Conservation (phyloP, 2,888 invertebrate species). For the Andrena minutula region DNA sequence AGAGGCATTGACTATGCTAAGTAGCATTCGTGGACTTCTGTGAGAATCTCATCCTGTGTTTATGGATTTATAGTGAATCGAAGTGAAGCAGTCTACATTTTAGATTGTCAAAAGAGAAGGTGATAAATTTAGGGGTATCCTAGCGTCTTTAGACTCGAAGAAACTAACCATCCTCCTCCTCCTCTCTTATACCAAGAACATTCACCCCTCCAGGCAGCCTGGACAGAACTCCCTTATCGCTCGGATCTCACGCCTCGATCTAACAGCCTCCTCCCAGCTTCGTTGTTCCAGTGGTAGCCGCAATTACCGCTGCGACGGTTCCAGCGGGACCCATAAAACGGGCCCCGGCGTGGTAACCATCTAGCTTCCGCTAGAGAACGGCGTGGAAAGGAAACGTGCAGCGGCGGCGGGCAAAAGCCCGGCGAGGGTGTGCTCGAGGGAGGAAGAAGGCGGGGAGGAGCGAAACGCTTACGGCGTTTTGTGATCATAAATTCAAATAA, state of each 20-base stretch:
- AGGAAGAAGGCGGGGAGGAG: not conserved
- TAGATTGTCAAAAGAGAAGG: too few relatives aligned
- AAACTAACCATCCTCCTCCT: not conserved
- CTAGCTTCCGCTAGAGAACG: conserved; percentile 10
- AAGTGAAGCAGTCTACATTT: too few relatives aligned
- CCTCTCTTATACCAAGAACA: not conserved
- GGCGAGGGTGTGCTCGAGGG: conserved; percentile 27
- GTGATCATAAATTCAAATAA: conserved; percentile 80
- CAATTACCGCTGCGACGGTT: conserved; percentile 29
- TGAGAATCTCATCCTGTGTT: too few relatives aligned
- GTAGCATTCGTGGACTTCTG: too few relatives aligned
- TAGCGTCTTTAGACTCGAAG: not conserved
- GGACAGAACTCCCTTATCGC: conserved; percentile 33
- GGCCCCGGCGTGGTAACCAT: not conserved
- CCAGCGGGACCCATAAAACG: conserved; percentile 33
- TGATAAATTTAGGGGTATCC: not conserved
- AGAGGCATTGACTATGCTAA: not conserved
- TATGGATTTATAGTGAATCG: too few relatives aligned
- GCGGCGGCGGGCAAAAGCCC: not conserved
- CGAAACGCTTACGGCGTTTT: conserved; percentile 56
- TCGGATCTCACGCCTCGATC: conserved; percentile 20
- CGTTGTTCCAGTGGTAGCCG: conserved; percentile 24
- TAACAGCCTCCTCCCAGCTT: conserved; percentile 27
- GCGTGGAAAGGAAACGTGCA: not conserved
- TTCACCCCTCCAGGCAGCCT: conserved; percentile 27